Base-by-base conservation (phyloP, 37 sponge, comb jelly and placozoan genomes). In the Halisarca cf. caerulea region DNA sequence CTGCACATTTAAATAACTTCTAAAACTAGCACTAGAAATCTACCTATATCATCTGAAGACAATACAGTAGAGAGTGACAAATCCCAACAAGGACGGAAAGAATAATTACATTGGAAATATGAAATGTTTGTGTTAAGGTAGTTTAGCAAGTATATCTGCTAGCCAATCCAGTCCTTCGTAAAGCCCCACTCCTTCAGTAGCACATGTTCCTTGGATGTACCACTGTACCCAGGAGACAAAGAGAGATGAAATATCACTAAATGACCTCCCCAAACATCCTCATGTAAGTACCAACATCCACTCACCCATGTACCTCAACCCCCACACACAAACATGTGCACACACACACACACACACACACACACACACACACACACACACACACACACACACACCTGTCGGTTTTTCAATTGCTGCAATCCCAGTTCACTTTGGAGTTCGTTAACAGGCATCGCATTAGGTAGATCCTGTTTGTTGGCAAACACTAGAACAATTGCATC, bases 161-260 rank as follows among this genome's bases (percentile, higher is more conserved):
- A 98, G 92, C 99, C 99, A 98, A 84, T 98, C 99, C 79, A 98
- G 84, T 43, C 99, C 99, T 82, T 98, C 99, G 71, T 92, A 94
- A 36, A 98, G 58, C 0, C 99, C 99, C 40, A 78, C 90, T 39
- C 99, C 97, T 30, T 94, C 83, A 6, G 97, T 94, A 0, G 95
- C 99, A 88, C 93, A 92, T 18, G 99, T 88, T 6, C 90, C 79
- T 66, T 98, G 99, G 27, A 96, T 92, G 89, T 91, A 96, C 99
- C 99, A 98, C 95, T 96, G 80, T 35, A 62, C 58, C 27, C 24
- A 80, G 20, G 62, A 33, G 54, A 33, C 35, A 0, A 47, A 55
- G 40, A 21, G 73, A 71, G 40, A 4, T 66, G 23, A 66, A n/a
- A 24, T 8, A n/a, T 27, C 68, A 66, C 57, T 20, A n/a, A n/a